Evolutionary conservation across 2,888 invertebrate species (phyloP).

Genomic region (Acanthosoma haemorrhoidale): DNA sequence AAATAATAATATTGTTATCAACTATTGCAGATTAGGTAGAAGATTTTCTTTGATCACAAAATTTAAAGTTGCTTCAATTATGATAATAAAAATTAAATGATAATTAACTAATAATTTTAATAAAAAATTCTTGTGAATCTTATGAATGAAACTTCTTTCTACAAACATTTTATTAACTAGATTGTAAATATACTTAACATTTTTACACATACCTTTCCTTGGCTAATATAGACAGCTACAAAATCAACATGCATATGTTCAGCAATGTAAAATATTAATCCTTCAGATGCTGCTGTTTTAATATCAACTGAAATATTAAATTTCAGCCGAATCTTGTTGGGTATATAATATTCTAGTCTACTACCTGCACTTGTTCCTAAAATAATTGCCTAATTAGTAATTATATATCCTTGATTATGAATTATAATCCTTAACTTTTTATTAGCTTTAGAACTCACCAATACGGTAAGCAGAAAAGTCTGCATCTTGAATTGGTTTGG

Average conservation of each 20-base stretch:
- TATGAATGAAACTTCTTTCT: no score
- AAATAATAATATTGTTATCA: no score
- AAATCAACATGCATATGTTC: conserved; percentile 61
- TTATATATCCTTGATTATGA: neutral
- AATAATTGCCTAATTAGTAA: conserved; percentile 18
- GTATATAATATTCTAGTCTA: conserved; percentile 64
- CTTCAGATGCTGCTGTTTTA: conserved; percentile 68
- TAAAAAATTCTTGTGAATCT: no score
- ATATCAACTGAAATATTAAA: conserved; percentile 74
- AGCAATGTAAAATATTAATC: conserved; percentile 76
- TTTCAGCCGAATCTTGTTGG: conserved; percentile 53
- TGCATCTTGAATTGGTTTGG: conserved; percentile 49
- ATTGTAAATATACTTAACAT: no score
- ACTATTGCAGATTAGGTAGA: no score
- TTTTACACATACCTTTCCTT: conserved; percentile 58
- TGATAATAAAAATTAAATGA: no score
- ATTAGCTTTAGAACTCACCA: conserved; percentile 49
- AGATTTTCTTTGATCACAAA: no score
- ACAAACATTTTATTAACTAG: no score
- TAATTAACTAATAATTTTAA: no score
- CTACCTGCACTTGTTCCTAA: conserved; percentile 62
- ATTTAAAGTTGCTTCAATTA: no score
- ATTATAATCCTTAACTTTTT: neutral
- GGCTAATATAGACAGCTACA: conserved; percentile 67
- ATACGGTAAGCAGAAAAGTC: conserved; percentile 55